Evolutionary conservation across 2,797 vertebrate genomes (phyloP).

Genomic region (Uromys caudimaculatus): DNA sequence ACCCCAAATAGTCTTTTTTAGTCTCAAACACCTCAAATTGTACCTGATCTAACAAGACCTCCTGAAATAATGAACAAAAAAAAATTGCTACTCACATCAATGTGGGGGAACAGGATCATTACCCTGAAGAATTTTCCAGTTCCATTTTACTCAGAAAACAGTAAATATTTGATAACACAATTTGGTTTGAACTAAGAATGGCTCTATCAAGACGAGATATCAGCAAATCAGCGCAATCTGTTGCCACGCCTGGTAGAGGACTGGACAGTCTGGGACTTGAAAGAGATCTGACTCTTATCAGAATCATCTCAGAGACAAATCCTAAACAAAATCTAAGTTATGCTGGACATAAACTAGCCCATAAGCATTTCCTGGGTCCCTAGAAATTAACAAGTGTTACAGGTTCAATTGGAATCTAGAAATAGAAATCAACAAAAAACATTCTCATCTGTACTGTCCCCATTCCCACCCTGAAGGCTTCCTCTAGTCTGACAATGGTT

Average conservation of each 20-base stretch:
- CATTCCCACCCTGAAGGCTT: background rate
- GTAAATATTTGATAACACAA: conserved; percentile 41
- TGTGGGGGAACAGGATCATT: conserved; percentile 21
- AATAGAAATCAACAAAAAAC: background rate
- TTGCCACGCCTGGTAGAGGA: background rate
- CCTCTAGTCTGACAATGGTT: background rate
- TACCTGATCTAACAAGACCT: background rate
- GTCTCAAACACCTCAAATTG: background rate
- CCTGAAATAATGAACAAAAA: conserved; percentile 53
- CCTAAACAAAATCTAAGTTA: background rate
- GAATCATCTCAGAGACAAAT: conserved; percentile 8
- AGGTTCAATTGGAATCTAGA: background rate
- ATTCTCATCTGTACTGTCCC: background rate
- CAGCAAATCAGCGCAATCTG: background rate
- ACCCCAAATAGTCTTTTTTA: background rate
- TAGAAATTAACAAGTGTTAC: conserved; percentile 3
- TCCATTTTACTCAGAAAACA: conserved; percentile 53
- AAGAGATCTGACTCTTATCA: background rate
- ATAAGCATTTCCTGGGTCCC: background rate
- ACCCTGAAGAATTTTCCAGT: conserved; percentile 46
- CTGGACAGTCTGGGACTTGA: background rate
- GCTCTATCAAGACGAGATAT: background rate
- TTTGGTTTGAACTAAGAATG: conserved; percentile 44
- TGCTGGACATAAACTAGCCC: background rate
- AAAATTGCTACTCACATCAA: background rate